phyloP scores from a whole-genome alignment of 2,888 invertebrate genomes.

The Bombyx huttoni region DNA sequence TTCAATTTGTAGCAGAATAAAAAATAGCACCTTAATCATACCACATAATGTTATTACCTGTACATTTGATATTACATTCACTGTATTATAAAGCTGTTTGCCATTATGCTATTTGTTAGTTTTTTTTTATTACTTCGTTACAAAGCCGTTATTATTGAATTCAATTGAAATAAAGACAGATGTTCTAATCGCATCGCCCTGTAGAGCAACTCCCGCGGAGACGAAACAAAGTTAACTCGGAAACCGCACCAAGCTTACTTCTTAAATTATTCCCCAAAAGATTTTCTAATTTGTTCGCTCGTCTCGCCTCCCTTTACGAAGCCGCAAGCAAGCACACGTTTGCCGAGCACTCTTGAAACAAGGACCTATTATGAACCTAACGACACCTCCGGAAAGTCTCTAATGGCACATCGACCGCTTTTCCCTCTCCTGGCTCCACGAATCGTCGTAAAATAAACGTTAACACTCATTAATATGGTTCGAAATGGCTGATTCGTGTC shows the following conservation, averaged over 20 bases:
- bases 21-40: too few species aligned
- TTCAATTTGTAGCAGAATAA: too few species aligned
- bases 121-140: too few species aligned
- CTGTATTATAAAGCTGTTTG: too few species aligned
- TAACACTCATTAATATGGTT: slow-evolving; percentile 49
- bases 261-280: slow-evolving; percentile 69
- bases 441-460: slow-evolving; percentile 39
- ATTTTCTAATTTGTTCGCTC: slow-evolving; percentile 68
- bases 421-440: slow-evolving; percentile 26
- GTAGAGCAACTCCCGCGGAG: slow-evolving; percentile 19
- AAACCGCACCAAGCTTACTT: slow-evolving; percentile 36
- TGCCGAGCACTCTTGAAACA: slow-evolving; percentile 23
- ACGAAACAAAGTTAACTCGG: slow-evolving; percentile 45
- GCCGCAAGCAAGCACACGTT: slow-evolving; percentile 41
- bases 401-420: slow-evolving; percentile 33
- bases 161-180: slow-evolving; percentile 9
- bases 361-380: slow-evolving; percentile 48
- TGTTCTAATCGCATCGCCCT: slow-evolving; percentile 17
- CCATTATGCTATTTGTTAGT: too few species aligned
- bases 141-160: too few species aligned
- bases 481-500: slow-evolving; percentile 27
- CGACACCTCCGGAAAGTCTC: slow-evolving; percentile 36
- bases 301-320: slow-evolving; percentile 40
- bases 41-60: too few species aligned
- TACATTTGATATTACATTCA: too few species aligned